A percentile compares a stretch with the other conserved stretches of the same genome.
Evolutionary conservation across 2,797 vertebrate genomes (phyloP).

Genomic region (Rhyacichthys aspro): DNA sequence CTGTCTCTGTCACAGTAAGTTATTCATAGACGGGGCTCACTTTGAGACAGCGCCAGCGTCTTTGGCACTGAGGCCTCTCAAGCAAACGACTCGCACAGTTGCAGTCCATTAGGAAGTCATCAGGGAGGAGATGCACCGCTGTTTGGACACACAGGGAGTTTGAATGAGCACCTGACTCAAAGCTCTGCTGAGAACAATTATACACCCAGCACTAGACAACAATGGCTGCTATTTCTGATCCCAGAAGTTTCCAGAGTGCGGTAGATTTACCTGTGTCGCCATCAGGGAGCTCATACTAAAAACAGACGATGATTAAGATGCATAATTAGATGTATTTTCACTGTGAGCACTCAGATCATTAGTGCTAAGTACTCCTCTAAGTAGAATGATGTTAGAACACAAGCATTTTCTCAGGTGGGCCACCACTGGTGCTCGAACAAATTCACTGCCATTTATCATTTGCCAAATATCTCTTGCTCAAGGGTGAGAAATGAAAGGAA

Average conservation of each 20-base stretch:
- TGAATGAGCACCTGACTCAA: conserved; percentile 26
- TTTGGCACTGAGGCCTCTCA: conserved; percentile 21
- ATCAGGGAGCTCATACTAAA: conserved; percentile 12
- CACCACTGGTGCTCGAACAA: not conserved
- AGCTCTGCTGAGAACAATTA: conserved; percentile 20
- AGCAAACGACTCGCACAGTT: conserved; percentile 37
- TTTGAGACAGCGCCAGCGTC: conserved; percentile 18
- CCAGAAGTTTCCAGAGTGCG: conserved; percentile 5
- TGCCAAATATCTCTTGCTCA: not conserved
- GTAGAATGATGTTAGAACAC: not conserved
- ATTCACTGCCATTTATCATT: conserved; percentile 2
- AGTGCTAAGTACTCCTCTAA: not conserved
- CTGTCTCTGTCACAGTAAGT: conserved; percentile 18
- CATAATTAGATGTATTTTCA: conserved; percentile 19
- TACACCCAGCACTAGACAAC: not conserved
- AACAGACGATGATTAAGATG: conserved; percentile 20
- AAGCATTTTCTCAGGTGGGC: not conserved
- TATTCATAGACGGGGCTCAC: conserved; percentile 17
- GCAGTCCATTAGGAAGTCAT: conserved; percentile 47
- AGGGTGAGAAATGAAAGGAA: too few relatives aligned
- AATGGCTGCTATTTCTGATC: conserved; percentile 26
- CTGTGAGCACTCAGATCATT: conserved; percentile 16
- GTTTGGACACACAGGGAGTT: conserved; percentile 22
- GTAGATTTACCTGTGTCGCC: conserved; percentile 10
- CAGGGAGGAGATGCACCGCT: conserved; percentile 25